Conservation (phyloP, 1,140 invertebrate genomes). For the Lutraria rhynchaena region DNA sequence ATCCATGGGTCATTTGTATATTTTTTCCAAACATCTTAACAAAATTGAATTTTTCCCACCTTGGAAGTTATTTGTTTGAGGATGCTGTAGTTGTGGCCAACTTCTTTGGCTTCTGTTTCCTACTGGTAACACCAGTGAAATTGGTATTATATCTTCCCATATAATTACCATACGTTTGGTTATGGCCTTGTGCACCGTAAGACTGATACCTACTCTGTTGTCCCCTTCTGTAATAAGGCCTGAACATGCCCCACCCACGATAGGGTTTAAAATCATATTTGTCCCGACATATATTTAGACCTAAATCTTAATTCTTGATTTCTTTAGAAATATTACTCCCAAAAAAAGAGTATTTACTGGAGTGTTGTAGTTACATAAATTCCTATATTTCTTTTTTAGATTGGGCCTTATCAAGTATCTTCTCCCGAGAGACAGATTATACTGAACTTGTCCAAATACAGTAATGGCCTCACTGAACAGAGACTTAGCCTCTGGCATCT, state of each 20-base stretch:
- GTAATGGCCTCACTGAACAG: slow-evolving; percentile 10
- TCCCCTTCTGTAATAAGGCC: neutral
- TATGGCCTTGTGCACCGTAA: neutral
- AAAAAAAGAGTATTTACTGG: slow-evolving; percentile 29
- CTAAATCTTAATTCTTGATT: slow-evolving; percentile 20
- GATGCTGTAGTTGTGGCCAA: neutral
- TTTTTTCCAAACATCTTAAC: slow-evolving; percentile 3
- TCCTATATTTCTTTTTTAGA: slow-evolving; percentile 28
- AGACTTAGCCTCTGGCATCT: neutral
- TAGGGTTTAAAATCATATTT: neutral
- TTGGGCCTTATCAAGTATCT: slow-evolving; percentile 8
- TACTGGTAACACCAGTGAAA: neutral
- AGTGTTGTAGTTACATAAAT: neutral
- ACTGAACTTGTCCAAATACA: slow-evolving; percentile 6
- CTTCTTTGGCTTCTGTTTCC: neutral
- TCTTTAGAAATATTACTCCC: slow-evolving; percentile 38
- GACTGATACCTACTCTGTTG: neutral
- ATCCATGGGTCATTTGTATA: slow-evolving; percentile 17
- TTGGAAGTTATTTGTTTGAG: neutral
- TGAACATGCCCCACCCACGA: neutral
- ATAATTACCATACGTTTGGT: slow-evolving; percentile 1
- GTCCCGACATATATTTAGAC: neutral
- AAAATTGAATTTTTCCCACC: slow-evolving; percentile 18
- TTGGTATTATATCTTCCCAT: neutral
- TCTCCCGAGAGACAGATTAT: slow-evolving; percentile 4